Evolutionary conservation across 2,113 vertebrate species (phyloP), one percentile per base, ranked within the genome.

Genomic region (Falco punctatus): DNA sequence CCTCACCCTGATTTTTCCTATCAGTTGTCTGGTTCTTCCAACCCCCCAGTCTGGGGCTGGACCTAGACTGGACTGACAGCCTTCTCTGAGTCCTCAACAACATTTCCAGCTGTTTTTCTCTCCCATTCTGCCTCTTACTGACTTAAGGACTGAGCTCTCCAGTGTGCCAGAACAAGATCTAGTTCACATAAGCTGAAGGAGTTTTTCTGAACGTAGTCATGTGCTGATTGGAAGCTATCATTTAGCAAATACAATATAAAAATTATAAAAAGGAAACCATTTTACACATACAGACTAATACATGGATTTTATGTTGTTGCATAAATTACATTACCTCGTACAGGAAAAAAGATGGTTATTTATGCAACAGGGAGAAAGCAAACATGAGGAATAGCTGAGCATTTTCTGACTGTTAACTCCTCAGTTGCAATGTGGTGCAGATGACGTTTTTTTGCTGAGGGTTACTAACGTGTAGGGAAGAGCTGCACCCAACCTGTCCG

Each of bases 211-310:
- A 75, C 5, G 3, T 70, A 3, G 3, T 58, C 40, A 9, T 32
- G 40, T 28, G 24, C 87, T 27, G 57, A 74, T 49, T 80, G 46
- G 62, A 90, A 94, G 35, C 42, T 75, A 55, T 59, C 40, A 61
- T 77, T 92, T 96, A 92, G 66, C n/a, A 91, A 88, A 93, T 67
- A n/a, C 78, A 87, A 86, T 81, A 81, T 22, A 35, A 79, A 90
- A 90, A 52, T 7, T 0, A 66, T 51, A 14, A 78, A 81, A 90
- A 77, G 54, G 70, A 82, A 92, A 59, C 20, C 26, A 49, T 70
- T 72, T 85, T 67, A 48, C 23, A 83, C n/a, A 19, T 32, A 69
- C 46, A 75, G 65, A 82, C 17, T 30, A 35, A 72, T 18, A 75
- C 32, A 67, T 0, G 0, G 49, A 42, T 71, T 90, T 80, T 54